Base-by-base conservation (phyloP, 2,888 invertebrate species). In the Tubiluchus corallicola region DNA sequence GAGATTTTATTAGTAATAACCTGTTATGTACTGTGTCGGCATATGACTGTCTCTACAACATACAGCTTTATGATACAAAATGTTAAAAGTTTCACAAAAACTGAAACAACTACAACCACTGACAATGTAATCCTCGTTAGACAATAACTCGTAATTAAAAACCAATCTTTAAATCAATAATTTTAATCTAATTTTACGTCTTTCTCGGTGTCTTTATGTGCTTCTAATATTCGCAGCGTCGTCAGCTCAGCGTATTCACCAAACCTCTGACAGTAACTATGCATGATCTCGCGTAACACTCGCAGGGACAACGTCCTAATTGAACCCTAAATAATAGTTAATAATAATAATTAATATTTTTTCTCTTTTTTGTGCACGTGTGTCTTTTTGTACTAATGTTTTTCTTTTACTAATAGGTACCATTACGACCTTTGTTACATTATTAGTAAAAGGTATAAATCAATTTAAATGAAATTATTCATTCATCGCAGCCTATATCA, bases 171-270 rank as follows among this genome's bases (percentile, higher is more conserved):
- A 42, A 37, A n/a, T 20, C 29, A 42, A 18, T 38, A 20, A 37
- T 41, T 20, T 42, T 38, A 20, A 38, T 47, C 50, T 50, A 2
- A 3, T 20, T 43, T 29, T 57, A 67, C 68, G 57, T 69, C 68
- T 59, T 68, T 68, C 52, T 68, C 65, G 45, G 64, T 52, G 52
- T 70, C 71, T 54, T 69, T 80, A 68, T 90, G 85, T 44, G 83
- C 82, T 60, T 82, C 77, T 53, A 94, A 75, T 13, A 94, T 80
- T 65, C 82, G 80, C 42, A 94, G 69, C 45, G 88, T 75, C 37
- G 92, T 78, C 45, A 94, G 72, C 69, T 96, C 94, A 45, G 84
- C 79, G 68, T 83, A 94, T 57, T 79, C 79, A 51, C 77, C 74
- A 74, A 92, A 90, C 53, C 77, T 76, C 47, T 76, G 71, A 38